Conservation (phyloP, 1,140 invertebrate species). For the Pogonomyrmex barbatus region DNA sequence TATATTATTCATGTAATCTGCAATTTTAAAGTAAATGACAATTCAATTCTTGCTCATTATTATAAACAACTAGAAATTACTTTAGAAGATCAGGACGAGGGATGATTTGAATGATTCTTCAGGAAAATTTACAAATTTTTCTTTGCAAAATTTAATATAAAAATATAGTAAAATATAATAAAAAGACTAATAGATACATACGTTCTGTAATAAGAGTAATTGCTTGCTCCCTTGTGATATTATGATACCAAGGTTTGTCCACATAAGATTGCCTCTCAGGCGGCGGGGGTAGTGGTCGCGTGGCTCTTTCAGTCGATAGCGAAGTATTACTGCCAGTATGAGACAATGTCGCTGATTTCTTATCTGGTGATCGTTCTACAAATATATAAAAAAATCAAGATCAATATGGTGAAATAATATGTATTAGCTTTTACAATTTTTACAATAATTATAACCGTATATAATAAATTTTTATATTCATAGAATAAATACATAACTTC, state of each 20-base stretch:
- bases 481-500: neutral
- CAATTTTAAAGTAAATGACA: neutral
- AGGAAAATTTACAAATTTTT: neutral
- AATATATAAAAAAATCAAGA: slow-evolving; percentile 47
- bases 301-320: slow-evolving; percentile 77
- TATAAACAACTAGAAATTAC: too few species aligned
- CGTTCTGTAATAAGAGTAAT: slow-evolving; percentile 82
- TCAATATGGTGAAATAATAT: neutral
- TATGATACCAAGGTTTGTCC: slow-evolving; percentile 84
- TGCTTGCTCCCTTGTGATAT: slow-evolving; percentile 82
- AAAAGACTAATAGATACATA: slow-evolving; percentile 68
- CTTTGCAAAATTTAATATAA: neutral
- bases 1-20: neutral
- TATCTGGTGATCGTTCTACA: slow-evolving; percentile 83
- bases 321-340: slow-evolving; percentile 79
- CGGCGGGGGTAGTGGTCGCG: slow-evolving; percentile 82
- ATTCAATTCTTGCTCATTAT: too few species aligned
- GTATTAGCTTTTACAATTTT: too few species aligned
- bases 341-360: slow-evolving; percentile 82
- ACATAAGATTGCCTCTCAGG: slow-evolving; percentile 80
- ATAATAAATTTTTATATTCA: slow-evolving; percentile 10
- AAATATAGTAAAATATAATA: slow-evolving; percentile 1
- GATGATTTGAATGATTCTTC: slow-evolving; percentile 17
- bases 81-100: too few species aligned
- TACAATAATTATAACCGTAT: neutral